These are phyloP conservation scores for Idaea straminata DNA, from an alignment of 2,888 invertebrate genomes.

Conservation along the genomic window DNA sequence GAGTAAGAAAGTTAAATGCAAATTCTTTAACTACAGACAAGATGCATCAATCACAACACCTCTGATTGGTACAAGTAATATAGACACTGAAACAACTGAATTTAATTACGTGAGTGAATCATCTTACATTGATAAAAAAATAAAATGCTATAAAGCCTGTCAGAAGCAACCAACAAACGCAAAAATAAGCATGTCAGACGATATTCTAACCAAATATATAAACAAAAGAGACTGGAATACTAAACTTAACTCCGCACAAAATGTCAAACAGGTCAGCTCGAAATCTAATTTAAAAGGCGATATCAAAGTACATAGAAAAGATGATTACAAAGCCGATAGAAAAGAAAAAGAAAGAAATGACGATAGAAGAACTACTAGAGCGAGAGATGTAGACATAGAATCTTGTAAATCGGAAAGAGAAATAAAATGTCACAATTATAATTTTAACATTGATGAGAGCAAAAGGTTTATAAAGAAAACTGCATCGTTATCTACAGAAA, in stretches of 20 bases:
- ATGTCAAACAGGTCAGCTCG: constrained; percentile 12
- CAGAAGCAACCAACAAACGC: constrained; percentile 50
- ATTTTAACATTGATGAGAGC: constrained; percentile 18
- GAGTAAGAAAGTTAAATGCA: constrained; percentile 46
- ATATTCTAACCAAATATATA: constrained; percentile 65
- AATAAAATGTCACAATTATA: constrained; percentile 53
- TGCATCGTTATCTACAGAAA: constrained; percentile 40
- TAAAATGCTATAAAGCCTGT: constrained; percentile 65
- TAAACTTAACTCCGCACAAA: constrained; percentile 43
- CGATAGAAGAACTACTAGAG: constrained; percentile 17
- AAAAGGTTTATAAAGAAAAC: neutral
- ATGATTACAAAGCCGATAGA: constrained; percentile 29
- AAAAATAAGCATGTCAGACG: constrained; percentile 62
- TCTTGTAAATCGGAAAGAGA: constrained; percentile 52
- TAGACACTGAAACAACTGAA: constrained; percentile 59
- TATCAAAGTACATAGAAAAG: constrained; percentile 8
- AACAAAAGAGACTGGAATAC: constrained; percentile 62
- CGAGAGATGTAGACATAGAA: constrained; percentile 17
- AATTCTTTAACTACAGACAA: constrained; percentile 57
- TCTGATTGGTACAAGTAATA: constrained; percentile 58
- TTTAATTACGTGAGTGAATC: constrained; percentile 56
- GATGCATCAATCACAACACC: constrained; percentile 68
- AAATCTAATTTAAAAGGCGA: constrained; percentile 7
- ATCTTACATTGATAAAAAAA: constrained; percentile 54
- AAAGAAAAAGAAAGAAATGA: constrained; percentile 33